Percentiles rank a stretch among this genome's conserved stretches.
These are phyloP conservation scores for Dugesia japonica DNA, from an alignment of 2,888 invertebrate species.

Conservation along the genomic window DNA sequence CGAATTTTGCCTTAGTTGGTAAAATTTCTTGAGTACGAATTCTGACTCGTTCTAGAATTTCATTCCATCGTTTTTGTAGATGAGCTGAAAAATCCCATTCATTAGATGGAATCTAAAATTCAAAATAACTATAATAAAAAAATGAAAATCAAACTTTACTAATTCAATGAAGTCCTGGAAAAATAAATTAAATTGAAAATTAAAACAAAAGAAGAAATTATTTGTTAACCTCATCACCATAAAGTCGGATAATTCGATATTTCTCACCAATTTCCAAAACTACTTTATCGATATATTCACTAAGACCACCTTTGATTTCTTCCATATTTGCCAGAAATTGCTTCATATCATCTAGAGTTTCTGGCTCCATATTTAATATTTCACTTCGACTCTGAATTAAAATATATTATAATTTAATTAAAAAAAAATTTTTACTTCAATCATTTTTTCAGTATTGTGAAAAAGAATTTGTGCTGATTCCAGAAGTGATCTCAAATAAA, in stretches of 20 bases:
- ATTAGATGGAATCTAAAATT: neutral
- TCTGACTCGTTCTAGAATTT: neutral
- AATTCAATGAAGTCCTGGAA: neutral
- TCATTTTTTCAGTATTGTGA: constrained; percentile 23
- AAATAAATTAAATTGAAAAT: neutral
- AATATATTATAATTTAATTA: neutral
- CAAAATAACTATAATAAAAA: neutral
- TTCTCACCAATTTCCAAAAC: constrained; percentile 28
- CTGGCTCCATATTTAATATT: constrained; percentile 24
- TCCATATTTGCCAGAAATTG: constrained; percentile 31
- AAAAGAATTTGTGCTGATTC: constrained; percentile 26
- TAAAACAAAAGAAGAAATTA: no score
- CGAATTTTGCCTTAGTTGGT: constrained; percentile 25
- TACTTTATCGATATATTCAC: constrained; percentile 23
- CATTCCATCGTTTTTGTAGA: neutral
- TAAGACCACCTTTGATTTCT: constrained; percentile 27
- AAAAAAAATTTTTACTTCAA: neutral
- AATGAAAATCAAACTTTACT: neutral
- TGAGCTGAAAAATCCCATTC: neutral
- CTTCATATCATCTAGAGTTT: constrained; percentile 33
- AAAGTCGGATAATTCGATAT: constrained; percentile 25
- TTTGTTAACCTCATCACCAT: constrained; percentile 28
- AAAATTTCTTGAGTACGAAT: constrained; percentile 24
- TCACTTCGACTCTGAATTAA: constrained; percentile 8
- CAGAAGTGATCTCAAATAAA: constrained; percentile 21